Conservation (phyloP, 2,888 invertebrate species). For the Glyphotaelius pellucidus region DNA sequence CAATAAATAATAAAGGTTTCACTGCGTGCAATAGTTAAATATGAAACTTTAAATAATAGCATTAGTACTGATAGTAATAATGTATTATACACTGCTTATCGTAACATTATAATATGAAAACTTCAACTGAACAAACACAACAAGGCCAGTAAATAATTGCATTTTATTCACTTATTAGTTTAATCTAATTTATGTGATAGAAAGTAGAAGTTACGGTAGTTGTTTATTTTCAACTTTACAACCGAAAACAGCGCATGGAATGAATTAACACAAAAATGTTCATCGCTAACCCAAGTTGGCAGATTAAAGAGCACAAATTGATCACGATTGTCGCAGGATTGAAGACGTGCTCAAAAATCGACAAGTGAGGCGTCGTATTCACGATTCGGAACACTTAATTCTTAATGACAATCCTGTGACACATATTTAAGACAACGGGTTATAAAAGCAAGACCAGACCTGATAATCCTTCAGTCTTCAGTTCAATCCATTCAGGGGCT, state of each 20-base stretch:
- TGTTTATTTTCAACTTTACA: not conserved
- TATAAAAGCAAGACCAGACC: constrained; percentile 60
- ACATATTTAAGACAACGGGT: constrained; percentile 52
- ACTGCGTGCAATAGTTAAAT: too few species aligned
- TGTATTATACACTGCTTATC: not conserved
- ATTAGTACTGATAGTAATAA: not conserved
- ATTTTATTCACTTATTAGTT: not conserved
- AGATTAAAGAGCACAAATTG: constrained; percentile 44
- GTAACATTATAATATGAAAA: not conserved
- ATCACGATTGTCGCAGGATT: constrained; percentile 38
- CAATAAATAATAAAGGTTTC: not conserved
- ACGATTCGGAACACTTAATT: constrained; percentile 59
- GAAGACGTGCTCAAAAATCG: constrained; percentile 10
- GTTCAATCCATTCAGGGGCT: constrained; percentile 46
- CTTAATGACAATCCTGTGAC: constrained; percentile 56
- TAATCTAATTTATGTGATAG: not conserved
- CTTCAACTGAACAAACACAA: not conserved
- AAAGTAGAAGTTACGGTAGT: not conserved
- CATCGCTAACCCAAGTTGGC: constrained; percentile 9
- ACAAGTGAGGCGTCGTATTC: constrained; percentile 37
- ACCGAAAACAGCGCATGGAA: not conserved
- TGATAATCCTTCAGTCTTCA: constrained; percentile 46
- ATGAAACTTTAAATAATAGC: not conserved
- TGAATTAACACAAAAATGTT: constrained; percentile 13
- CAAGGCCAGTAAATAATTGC: not conserved